Evolutionary conservation across 2,797 vertebrate genomes (phyloP), one percentile per base, ranked within the genome.

Genomic region (Nannoperca australis): DNA sequence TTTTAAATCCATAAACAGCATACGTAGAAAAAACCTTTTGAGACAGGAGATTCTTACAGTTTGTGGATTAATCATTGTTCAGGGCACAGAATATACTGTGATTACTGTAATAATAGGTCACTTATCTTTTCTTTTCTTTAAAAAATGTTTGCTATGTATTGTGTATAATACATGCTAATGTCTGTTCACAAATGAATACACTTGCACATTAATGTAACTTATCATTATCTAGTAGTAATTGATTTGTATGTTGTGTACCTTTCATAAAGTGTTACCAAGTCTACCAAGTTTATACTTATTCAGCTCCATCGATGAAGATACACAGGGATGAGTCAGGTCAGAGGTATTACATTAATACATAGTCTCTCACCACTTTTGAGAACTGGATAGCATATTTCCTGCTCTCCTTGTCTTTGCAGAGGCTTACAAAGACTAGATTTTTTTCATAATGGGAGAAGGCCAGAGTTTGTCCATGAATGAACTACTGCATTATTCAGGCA

Each of bases 401-500:
- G 64, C 51, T 51, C 61, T 55, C 49, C 64, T 84, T 68, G 30
- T 89, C 85, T 84, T 86, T 71, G 61, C 56, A 45, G 67, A 47
- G n/a, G 18, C 73, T 85, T 69, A 89, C 87, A 92, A 91, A 92
- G 89, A 64, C 59, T 76, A 71, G 79, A 85, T 92, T 93, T 93
- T 87, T 74, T 88, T 89, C 78, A 58, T 49, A 81, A 80, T 2
- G 62, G 51, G 75, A 73, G 74, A 86, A 77, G 74, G 73, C 53
- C 17, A 0, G 64, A 84, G 82, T 70, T 72, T 64, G 59, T 81
- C 77, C 17, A 1, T 66, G 89, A 91, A 94, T 94, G 86, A 95
- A 93, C 78, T 44, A 47, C 71, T 70, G 70, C 83, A 93, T 94
- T 95, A 91, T 93, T 90, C 86, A 74, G 70, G 79, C 87, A 73